Conservation (phyloP, 2,888 invertebrate species). For the Perizoma flavofasciatum region DNA sequence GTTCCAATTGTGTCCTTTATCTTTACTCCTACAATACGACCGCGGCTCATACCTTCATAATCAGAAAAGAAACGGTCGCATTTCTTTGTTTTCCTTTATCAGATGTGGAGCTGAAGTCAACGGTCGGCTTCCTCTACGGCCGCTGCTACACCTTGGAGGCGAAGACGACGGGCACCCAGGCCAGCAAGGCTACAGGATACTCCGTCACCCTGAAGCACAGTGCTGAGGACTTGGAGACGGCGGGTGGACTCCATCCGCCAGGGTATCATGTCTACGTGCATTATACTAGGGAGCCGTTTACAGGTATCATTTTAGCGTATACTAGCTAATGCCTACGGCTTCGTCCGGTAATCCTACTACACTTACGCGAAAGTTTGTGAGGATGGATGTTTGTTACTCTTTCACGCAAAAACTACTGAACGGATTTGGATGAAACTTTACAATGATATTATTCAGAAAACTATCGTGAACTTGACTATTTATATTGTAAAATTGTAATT, state of each 20-base stretch:
- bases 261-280: slow-evolving; percentile 86
- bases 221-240: slow-evolving; percentile 56
- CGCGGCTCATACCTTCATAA: too few relatives aligned
- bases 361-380: too few relatives aligned
- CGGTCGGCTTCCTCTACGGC: slow-evolving; percentile 81
- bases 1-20: too few relatives aligned
- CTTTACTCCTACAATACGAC: too few relatives aligned
- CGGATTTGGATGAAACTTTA: too few relatives aligned
- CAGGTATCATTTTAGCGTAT: slow-evolving; percentile 62
- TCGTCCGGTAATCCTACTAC: too few relatives aligned
- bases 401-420: too few relatives aligned
- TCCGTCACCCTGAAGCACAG: slow-evolving; percentile 83
- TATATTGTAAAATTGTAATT: too few relatives aligned
- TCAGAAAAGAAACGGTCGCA: background rate
- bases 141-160: slow-evolving; percentile 85
- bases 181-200: slow-evolving; percentile 80
- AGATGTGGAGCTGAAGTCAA: slow-evolving; percentile 80
- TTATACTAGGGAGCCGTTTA: slow-evolving; percentile 83
- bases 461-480: too few relatives aligned
- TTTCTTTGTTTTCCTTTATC: background rate
- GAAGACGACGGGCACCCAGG: slow-evolving; percentile 62
- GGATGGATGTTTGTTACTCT: too few relatives aligned
- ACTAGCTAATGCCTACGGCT: too few relatives aligned
- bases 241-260: slow-evolving; percentile 59
- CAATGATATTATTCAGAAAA: too few relatives aligned